Conservation (phyloP, 2,888 invertebrate species). For the Eupithecia subfuscata region DNA sequence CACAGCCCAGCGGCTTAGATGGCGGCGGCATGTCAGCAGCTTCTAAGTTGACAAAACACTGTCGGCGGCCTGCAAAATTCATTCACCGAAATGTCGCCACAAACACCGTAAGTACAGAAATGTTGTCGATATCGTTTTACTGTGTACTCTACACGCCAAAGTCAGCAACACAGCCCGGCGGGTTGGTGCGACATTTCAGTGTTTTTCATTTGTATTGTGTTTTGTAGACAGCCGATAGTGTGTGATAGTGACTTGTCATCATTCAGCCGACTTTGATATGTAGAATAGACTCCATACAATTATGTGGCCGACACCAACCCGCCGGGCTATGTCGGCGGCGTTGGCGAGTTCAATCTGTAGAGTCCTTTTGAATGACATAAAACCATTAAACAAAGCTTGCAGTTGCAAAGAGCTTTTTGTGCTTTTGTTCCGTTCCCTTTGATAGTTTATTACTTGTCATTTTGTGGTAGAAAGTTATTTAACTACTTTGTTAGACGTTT, state of each 20-base stretch:
- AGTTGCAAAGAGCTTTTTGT: background rate
- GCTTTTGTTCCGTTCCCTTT: background rate
- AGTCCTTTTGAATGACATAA: conserved; percentile 20
- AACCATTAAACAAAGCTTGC: conserved; percentile 27
- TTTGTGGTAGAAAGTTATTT: conserved; percentile 1
- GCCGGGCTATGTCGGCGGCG: background rate
- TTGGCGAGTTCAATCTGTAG: background rate
- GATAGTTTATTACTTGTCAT: conserved; percentile 11
- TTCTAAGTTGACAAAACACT: background rate
- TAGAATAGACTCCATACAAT: background rate
- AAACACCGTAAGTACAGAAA: background rate
- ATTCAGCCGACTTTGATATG: no score
- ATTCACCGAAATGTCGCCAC: background rate
- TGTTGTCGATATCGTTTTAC: background rate
- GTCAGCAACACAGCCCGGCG: background rate
- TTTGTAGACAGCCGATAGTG: background rate
- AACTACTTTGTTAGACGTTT: background rate
- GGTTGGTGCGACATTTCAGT: background rate
- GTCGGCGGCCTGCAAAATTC: background rate
- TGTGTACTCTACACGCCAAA: background rate
- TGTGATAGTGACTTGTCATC: no score
- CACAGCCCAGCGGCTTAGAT: background rate
- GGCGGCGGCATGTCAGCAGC: background rate
- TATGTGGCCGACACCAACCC: background rate
- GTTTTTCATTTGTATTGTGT: background rate